These are phyloP conservation scores for Masticophis lateralis DNA, from an alignment of 2,797 vertebrate genomes.

Conservation along the genomic window DNA sequence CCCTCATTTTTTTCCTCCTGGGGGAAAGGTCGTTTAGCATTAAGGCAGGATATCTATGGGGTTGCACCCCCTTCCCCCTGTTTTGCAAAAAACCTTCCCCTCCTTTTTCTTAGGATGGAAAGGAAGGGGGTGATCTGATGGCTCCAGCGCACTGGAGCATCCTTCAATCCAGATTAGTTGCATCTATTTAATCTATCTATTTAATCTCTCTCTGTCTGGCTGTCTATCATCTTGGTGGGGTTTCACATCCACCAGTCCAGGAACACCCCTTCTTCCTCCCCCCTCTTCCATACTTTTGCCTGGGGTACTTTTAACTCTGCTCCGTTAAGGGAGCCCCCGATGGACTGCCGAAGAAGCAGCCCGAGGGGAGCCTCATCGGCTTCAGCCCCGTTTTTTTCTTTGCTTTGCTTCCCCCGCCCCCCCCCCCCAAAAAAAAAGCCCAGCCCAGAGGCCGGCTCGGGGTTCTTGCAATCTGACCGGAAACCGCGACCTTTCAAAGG, in stretches of 20 bases:
- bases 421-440: no score
- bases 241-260: neutral
- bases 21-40: neutral
- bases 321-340: neutral
- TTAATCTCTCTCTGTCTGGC: neutral
- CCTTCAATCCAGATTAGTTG: neutral
- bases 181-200: neutral
- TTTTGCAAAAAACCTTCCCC: neutral
- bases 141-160: neutral
- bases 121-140: neutral
- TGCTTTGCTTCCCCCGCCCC: neutral
- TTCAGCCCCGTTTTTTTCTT: neutral
- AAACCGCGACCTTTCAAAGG: neutral
- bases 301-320: neutral
- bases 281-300: neutral
- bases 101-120: neutral
- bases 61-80: neutral
- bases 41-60: neutral
- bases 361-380: neutral
- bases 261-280: neutral
- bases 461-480: neutral
- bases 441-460: neutral
- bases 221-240: neutral
- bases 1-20: neutral
- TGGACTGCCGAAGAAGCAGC: neutral